Evolutionary conservation across 2,888 invertebrate genomes (phyloP).

Genomic region (Drosophila barbarae): DNA sequence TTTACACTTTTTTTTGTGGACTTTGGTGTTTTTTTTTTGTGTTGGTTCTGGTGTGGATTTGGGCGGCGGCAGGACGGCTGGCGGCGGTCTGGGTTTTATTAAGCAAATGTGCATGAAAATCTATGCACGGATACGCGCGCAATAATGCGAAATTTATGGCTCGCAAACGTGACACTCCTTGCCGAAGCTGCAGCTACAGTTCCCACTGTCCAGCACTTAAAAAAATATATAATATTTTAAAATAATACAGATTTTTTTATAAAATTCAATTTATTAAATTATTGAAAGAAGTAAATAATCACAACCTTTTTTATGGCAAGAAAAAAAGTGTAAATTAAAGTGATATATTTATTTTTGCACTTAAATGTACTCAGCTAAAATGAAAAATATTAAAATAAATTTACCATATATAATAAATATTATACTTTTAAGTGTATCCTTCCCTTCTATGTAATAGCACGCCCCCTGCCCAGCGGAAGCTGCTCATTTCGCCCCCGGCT

Average conservation of each 20-base stretch:
- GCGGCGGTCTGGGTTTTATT: slow-evolving; percentile 55
- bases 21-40: slow-evolving; percentile 26
- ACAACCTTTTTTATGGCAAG: too few species aligned
- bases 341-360: neutral
- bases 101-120: slow-evolving; percentile 67
- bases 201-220: slow-evolving; percentile 5
- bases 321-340: too few species aligned
- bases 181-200: slow-evolving; percentile 7
- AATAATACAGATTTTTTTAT: too few species aligned
- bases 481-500: slow-evolving; percentile 61
- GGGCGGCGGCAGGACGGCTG: slow-evolving; percentile 5
- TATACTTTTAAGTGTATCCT: slow-evolving; percentile 1
- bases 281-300: too few species aligned
- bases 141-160: slow-evolving; percentile 70
- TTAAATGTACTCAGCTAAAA: neutral
- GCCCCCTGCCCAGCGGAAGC: slow-evolving; percentile 48
- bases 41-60: slow-evolving; percentile 34
- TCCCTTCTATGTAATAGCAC: slow-evolving; percentile 1
- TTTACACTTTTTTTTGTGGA: slow-evolving; percentile 23
- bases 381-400: neutral
- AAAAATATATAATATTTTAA: neutral
- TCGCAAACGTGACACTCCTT: slow-evolving; percentile 62
- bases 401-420: neutral
- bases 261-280: too few species aligned
- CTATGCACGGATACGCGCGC: slow-evolving; percentile 62